Evolutionary conservation across 2,113 vertebrate species (phyloP), one percentile per base, ranked within the genome.

Genomic region (Lepisosteus oculatus): DNA sequence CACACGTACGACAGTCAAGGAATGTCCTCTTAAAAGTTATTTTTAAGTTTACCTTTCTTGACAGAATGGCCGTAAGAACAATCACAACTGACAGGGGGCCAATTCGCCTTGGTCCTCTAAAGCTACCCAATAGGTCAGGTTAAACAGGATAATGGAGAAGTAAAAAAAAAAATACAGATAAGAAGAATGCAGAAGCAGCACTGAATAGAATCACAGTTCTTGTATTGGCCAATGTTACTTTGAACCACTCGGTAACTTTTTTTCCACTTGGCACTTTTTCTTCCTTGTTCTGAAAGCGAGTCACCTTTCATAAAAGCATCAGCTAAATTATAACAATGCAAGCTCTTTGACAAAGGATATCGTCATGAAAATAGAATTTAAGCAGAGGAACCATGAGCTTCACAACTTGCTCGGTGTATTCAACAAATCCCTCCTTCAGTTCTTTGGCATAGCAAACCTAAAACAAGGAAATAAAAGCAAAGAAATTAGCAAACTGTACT

Each of bases 361-460:
- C 97, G 91, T 99, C 97, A 0, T 99, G 97, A 80, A 99, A 99
- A 81, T 99, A 99, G 83, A 99, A 99, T 79, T 99, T 99, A 73
- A 99, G 82, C 64, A 99, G 88, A 3, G 97, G 97, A 72, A 99
- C 97, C 97, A 99, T 99, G 82, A 99, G 89, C 83, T 99, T 99
- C 83, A 99, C 97, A 75, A 99, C 97, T 86, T 99, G 97, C 77
- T 99, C 97, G 0, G 97, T 99, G 76, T 99, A 99, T 29, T 98
- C 97, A 65, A 98, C 97, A 75, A 99, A 99, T 43, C 97, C 97
- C 84, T 99, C 97, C 80, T 99, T 99, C 69, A 99, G 87, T 79
- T 99, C 97, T 87, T 98, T 98, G 73, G 97, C 97, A 62, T 99
- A 99, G 79, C 97, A 99, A 79, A 99, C 97, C 97, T 99, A 85